Percentiles rank a stretch among this genome's conserved stretches.
These are phyloP conservation scores for Sarcophilus harrisii DNA, from an alignment of 2,797 vertebrate species.

Conservation along the genomic window DNA sequence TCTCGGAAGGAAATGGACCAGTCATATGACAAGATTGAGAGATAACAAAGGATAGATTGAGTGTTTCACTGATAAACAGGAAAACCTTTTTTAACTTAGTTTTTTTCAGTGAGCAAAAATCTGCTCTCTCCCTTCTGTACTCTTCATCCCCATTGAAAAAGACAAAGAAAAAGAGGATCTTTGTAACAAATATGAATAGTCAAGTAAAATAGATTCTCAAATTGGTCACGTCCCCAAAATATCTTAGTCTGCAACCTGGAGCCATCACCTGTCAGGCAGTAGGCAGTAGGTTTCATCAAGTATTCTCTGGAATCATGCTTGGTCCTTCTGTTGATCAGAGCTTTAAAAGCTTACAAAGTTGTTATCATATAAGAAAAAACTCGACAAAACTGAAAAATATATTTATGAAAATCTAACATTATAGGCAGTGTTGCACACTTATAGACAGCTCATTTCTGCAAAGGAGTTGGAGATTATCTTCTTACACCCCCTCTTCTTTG, in stretches of 20 bases:
- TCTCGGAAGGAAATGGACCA: not conserved
- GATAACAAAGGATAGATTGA: not conserved
- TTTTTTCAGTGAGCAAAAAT: not conserved
- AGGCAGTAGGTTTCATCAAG: not conserved
- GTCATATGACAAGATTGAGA: not conserved
- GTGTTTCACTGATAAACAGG: not conserved
- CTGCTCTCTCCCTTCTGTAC: not conserved
- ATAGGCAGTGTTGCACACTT: not conserved
- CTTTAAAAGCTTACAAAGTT: not conserved
- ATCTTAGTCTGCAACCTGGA: not conserved
- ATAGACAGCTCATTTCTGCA: not conserved
- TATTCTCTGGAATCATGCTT: not conserved
- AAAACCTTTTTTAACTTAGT: not conserved
- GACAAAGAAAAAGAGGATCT: not conserved
- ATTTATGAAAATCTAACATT: not conserved
- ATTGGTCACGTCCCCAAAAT: not conserved
- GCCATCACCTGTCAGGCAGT: too few relatives aligned
- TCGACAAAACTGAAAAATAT: not conserved
- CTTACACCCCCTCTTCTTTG: not conserved
- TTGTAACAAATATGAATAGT: not conserved
- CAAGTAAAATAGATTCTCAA: not conserved
- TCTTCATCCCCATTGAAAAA: not conserved
- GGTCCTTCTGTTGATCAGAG: not conserved
- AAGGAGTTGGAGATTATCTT: not conserved
- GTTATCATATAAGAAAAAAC: not conserved